Base-by-base conservation (phyloP, 2,113 vertebrate genomes). In the Excalfactoria chinensis region DNA sequence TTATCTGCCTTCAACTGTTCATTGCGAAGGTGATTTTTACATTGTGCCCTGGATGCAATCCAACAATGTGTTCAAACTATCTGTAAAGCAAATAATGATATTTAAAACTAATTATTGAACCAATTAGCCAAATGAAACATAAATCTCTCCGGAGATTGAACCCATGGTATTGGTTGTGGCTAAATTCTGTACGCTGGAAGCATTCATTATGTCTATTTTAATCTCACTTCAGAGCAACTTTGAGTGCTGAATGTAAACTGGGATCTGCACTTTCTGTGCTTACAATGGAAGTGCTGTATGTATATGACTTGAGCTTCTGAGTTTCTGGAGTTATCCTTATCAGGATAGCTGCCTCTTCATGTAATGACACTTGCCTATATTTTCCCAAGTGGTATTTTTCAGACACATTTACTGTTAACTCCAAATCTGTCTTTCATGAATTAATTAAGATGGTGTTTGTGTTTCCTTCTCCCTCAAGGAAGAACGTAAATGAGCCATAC, bases 361-460 rank as follows among this genome's bases (percentile, higher is more conserved):
- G 88, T 89, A 79, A 88, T 58, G 18, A n/a, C 16, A 66, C 63
- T 86, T 95, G 40, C 40, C 79, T 91, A 1, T 92, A 66, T 92
- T 96, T 96, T 93, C 63, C 79, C 79, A 84, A 92, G 79, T 43
- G 82, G 32, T 88, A 72, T 63, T 92, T 95, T 86, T 69, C 66
- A 96, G 68, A 73, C 79, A 88, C 12, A 19, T 75, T 95, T 79
- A 37, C 46, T 81, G 78, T 88, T 89, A 92, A 90, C 75, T 93
- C 37, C 88, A 92, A 95, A 97, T 69, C 63, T 90, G 46, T 93
- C 70, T 70, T 93, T 96, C 95, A 95, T 94, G 88, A 96, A 86
- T 86, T 88, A 92, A 92, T 85, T 95, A 92, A 90, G 37, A 73
- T 70, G 69, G 46, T 59, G 46, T 88, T 93, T 95, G 56, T 77